phyloP scores from a whole-genome alignment of 2,888 invertebrate genomes.

The Vanessa cardui region DNA sequence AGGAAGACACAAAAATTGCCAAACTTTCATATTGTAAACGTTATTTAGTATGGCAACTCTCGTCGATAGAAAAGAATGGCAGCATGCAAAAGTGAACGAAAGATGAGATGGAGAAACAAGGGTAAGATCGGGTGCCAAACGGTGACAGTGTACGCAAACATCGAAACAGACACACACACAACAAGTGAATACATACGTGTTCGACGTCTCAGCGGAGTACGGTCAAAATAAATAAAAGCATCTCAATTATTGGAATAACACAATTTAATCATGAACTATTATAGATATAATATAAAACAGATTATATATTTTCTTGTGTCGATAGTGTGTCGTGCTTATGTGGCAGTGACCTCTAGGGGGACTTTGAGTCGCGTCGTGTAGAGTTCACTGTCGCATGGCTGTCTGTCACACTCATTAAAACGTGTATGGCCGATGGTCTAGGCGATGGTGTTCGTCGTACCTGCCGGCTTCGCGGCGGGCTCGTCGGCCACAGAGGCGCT shows the following conservation, averaged over 20 bases:
- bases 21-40: conserved; percentile 10
- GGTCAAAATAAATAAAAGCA: conserved; percentile 82
- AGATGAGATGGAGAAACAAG: conserved; percentile 65
- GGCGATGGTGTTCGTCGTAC: conserved; percentile 76
- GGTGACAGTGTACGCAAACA: conserved; percentile 80
- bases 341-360: conserved; percentile 69
- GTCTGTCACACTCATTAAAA: conserved; percentile 73
- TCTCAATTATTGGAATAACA: conserved; percentile 82
- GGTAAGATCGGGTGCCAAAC: conserved; percentile 68
- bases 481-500: conserved; percentile 82
- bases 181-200: conserved; percentile 82
- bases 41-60: conserved; percentile 17
- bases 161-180: conserved; percentile 80
- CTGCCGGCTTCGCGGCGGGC: conserved; percentile 72
- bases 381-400: conserved; percentile 74
- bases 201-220: conserved; percentile 81
- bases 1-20: conserved; percentile 22
- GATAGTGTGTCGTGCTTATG: conserved; percentile 76
- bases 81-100: conserved; percentile 74
- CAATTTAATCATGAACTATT: conserved; percentile 83
- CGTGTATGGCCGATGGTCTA: conserved; percentile 74
- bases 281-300: conserved; percentile 81
- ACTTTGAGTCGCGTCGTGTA: conserved; percentile 49
- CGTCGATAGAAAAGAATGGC: conserved; percentile 42
- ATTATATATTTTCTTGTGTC: conserved; percentile 77